Evolutionary conservation across 2,888 invertebrate genomes (phyloP).

Genomic region (Hedya salicella): DNA sequence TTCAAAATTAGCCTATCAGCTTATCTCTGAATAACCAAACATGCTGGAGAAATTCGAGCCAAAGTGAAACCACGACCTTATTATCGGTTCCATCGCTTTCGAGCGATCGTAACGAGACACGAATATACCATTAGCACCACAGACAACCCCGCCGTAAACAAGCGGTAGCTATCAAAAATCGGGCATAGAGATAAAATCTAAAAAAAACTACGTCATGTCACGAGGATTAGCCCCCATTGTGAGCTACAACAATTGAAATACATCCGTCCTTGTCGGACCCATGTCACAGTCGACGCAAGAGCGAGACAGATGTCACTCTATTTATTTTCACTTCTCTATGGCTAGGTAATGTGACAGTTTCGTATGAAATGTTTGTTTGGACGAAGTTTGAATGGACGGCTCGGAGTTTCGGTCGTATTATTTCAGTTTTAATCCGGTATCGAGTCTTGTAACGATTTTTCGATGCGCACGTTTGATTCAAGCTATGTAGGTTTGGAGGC

Average conservation of each 20-base stretch:
- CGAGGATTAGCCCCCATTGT: constrained; percentile 81
- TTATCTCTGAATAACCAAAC: constrained; percentile 29
- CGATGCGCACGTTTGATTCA: constrained; percentile 30
- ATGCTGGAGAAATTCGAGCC: constrained; percentile 27
- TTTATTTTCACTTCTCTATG: constrained; percentile 81
- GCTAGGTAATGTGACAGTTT: constrained; percentile 80
- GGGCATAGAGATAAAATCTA: constrained; percentile 67
- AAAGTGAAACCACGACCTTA: constrained; percentile 35
- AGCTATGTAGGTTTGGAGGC: constrained; percentile 4
- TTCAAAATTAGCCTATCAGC: constrained; percentile 29
- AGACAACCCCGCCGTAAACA: constrained; percentile 70
- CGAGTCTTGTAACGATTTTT: constrained; percentile 56
- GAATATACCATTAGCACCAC: constrained; percentile 77
- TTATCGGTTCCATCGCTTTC: constrained; percentile 37
- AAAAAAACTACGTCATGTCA: constrained; percentile 76
- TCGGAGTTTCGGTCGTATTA: constrained; percentile 67
- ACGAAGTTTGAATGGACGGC: constrained; percentile 67
- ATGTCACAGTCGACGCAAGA: constrained; percentile 50
- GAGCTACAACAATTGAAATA: constrained; percentile 76
- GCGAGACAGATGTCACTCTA: constrained; percentile 67
- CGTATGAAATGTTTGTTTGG: constrained; percentile 82
- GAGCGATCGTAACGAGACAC: constrained; percentile 70
- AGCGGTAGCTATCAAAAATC: constrained; percentile 78
- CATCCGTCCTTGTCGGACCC: constrained; percentile 69
- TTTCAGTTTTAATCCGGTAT: constrained; percentile 76